Base-by-base conservation (phyloP, 2,888 invertebrate species). In the Archaeoteleia sp. region DNA sequence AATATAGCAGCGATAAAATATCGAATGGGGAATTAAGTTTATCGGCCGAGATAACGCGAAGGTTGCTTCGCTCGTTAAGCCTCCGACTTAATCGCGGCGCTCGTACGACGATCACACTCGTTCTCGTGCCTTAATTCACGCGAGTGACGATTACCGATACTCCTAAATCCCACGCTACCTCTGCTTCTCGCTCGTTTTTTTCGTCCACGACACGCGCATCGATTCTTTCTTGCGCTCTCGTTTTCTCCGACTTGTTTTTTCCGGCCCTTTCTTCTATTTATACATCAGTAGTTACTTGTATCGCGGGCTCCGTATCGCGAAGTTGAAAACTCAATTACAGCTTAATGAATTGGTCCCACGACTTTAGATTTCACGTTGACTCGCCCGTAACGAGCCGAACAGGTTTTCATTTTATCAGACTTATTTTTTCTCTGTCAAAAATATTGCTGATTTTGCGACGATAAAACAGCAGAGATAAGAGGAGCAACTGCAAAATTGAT, bases 301-400 rank as follows among this genome's bases (percentile, higher is more conserved):
- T 82, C 80, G 80, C 71, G 74, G 74, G 61, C 71, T 67, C 72
- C 75, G 80, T 82, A 82, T 81, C 81, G 79, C 74, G 70, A 74
- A 81, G 82, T 80, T 84, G 84, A 84, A 84, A 84, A 84, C 84
- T 84, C 84, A 84, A 84, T 84, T 84, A 84, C 79, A 78, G 80
- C 82, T 81, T 84, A 84, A 84, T 84, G 84, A 84, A 84, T 84
- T 84, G 82, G 80, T 75, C 70, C 55, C 43, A 23, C 48, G 40
- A 40, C 58, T 55, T 49, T 42, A 42, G 61, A 65, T 45, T 67
- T 61, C 35, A 57, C 62, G 61, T 65, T 66, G 70, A 45, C 43
- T 63, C 27, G 37, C 51, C 63, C 27, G 54, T 71, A 71, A 71
- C 66, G 70, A 67, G 67, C 55, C 15, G 45, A 62, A 71, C 70